Percentiles rank a stretch among this genome's conserved stretches.
Conservation (phyloP, 64 coral and sea anemone genomes). For the Stichodactyla mertensii region DNA sequence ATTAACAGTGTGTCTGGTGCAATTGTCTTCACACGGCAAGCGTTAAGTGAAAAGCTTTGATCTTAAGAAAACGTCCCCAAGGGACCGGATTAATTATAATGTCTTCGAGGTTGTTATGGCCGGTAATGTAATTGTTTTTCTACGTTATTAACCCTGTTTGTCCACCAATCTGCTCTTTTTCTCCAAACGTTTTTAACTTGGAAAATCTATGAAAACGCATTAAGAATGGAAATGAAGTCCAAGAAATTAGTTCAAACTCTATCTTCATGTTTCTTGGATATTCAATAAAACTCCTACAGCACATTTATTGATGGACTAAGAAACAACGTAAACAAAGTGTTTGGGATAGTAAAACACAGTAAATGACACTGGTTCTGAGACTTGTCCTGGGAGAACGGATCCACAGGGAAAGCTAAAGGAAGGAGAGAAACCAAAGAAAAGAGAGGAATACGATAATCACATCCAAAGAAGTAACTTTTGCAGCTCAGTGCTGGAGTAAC, state of each 20-base stretch:
- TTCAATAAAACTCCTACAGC: background rate
- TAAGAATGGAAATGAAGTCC: background rate
- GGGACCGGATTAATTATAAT: background rate
- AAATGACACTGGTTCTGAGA: too few relatives aligned
- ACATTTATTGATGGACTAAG: background rate
- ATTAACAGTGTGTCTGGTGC: background rate
- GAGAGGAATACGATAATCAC: too few relatives aligned
- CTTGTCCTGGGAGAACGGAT: too few relatives aligned
- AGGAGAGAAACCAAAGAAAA: too few relatives aligned
- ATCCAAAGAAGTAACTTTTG: too few relatives aligned
- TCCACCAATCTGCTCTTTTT: background rate
- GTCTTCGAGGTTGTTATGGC: background rate
- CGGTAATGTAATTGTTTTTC: background rate
- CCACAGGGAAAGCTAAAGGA: too few relatives aligned
- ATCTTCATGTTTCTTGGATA: background rate
- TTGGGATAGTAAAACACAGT: too few relatives aligned
- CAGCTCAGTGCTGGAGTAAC: too few relatives aligned
- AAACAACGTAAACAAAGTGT: too few relatives aligned
- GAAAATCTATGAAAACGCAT: background rate
- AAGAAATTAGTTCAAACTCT: background rate
- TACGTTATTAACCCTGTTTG: slow-evolving; percentile 1
- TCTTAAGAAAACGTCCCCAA: background rate
- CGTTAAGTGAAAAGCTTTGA: slow-evolving; percentile 5
- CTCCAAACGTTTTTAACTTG: background rate
- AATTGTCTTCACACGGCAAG: background rate